phyloP scores from a whole-genome alignment of 2,888 invertebrate species.

The Drosophila neonasuta region DNA sequence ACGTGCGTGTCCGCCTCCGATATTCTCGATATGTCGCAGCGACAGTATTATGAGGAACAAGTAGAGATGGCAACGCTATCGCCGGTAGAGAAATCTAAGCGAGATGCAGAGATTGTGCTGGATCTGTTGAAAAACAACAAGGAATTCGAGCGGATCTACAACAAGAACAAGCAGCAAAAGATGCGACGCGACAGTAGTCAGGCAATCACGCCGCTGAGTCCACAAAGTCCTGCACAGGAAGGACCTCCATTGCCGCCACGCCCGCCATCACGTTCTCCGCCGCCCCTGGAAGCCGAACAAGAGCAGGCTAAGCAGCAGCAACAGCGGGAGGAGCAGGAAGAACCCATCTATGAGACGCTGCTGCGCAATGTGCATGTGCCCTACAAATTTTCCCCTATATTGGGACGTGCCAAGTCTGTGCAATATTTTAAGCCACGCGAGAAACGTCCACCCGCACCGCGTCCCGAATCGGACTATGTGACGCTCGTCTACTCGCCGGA shows the following conservation, averaged over 20 bases:
- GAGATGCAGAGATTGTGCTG: slow-evolving; percentile 85
- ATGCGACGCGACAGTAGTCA: slow-evolving; percentile 81
- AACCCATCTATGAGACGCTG: slow-evolving; percentile 81
- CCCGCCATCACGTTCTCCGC: slow-evolving; percentile 81
- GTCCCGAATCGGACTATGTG: slow-evolving; percentile 82
- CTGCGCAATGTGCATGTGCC: slow-evolving; percentile 82
- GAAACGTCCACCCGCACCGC: slow-evolving; percentile 61
- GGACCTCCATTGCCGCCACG: slow-evolving; percentile 75
- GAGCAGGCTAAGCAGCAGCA: slow-evolving; percentile 21
- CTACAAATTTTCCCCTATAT: slow-evolving; percentile 81
- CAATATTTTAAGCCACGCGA: slow-evolving; percentile 75
- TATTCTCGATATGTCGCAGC: neutral
- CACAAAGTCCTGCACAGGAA: slow-evolving; percentile 54
- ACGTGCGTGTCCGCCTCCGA: slow-evolving; percentile 4
- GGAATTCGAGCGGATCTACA: slow-evolving; percentile 90
- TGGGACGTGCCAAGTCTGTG: slow-evolving; percentile 79
- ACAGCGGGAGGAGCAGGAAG: slow-evolving; percentile 30
- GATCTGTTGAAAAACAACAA: slow-evolving; percentile 91
- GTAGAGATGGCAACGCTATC: slow-evolving; percentile 37
- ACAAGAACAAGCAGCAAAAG: slow-evolving; percentile 88
- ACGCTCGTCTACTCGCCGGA: slow-evolving; percentile 80
- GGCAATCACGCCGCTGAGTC: slow-evolving; percentile 39
- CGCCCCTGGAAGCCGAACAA: slow-evolving; percentile 78
- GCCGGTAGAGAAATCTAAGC: slow-evolving; percentile 87
- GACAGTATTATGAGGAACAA: slow-evolving; percentile 39